phyloP scores from a whole-genome alignment of 2,797 vertebrate genomes.

The Melopsittacus undulatus region DNA sequence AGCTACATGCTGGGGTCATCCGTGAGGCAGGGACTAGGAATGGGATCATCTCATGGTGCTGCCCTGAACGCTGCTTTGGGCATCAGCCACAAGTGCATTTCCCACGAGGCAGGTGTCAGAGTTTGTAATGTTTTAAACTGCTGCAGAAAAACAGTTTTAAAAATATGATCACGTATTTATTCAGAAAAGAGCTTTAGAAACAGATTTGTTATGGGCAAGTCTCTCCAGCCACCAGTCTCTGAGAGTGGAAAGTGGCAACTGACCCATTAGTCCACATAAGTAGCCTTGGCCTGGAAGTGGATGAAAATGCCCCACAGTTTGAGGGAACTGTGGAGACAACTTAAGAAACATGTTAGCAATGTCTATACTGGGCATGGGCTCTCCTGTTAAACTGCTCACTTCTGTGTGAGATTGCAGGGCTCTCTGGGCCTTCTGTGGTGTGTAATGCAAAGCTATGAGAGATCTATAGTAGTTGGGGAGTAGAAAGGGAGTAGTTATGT shows the following conservation, averaged over 20 bases:
- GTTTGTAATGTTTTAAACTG: neutral
- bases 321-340: neutral
- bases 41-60: neutral
- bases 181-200: neutral
- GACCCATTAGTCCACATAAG: neutral
- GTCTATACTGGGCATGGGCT: neutral
- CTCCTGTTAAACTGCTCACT: neutral
- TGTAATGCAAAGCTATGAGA: neutral
- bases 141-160: neutral
- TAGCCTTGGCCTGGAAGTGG: neutral
- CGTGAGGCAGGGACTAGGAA: neutral
- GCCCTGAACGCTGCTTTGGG: neutral
- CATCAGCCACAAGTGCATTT: neutral
- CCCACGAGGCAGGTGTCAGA: neutral
- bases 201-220: neutral
- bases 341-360: neutral
- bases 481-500: neutral
- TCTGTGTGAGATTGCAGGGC: neutral
- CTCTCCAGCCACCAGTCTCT: neutral
- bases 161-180: neutral
- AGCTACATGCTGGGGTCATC: neutral
- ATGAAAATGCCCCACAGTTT: neutral
- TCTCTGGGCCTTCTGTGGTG: neutral
- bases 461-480: neutral
- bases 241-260: neutral